These are phyloP conservation scores for Cephus pygmeus DNA, from an alignment of 2,888 invertebrate species.

Conservation along the genomic window DNA sequence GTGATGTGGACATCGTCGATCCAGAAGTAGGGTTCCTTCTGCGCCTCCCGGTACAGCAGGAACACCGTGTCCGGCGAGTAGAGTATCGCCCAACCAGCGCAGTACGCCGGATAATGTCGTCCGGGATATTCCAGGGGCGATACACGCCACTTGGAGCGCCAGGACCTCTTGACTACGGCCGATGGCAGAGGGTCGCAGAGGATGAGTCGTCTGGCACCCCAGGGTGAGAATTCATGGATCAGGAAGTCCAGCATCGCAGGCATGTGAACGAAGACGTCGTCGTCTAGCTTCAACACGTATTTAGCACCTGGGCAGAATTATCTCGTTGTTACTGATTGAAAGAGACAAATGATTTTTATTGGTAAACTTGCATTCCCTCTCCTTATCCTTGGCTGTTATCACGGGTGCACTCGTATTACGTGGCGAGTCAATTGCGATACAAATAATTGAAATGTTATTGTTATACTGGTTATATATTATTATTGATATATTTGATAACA, in stretches of 20 bases:
- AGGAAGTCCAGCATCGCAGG: conserved; percentile 65
- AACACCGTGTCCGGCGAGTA: conserved; percentile 75
- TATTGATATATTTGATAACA: background rate
- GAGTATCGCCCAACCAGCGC: conserved; percentile 78
- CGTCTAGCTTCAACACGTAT: conserved; percentile 67
- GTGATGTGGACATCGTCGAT: conserved; percentile 86
- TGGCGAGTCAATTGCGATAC: background rate
- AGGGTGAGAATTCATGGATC: conserved; percentile 70
- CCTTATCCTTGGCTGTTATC: background rate
- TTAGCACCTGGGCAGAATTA: conserved; percentile 52
- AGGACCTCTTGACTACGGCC: conserved; percentile 71
- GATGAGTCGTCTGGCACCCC: conserved; percentile 73
- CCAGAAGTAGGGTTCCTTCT: conserved; percentile 79
- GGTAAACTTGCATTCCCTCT: background rate
- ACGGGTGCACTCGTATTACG: background rate
- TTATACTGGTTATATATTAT: background rate
- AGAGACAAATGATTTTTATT: background rate
- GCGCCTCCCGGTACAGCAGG: conserved; percentile 71
- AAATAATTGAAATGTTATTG: background rate
- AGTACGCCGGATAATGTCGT: conserved; percentile 78
- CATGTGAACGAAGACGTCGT: conserved; percentile 67
- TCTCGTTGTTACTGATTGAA: background rate
- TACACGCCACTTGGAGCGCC: conserved; percentile 82
- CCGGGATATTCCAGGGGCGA: conserved; percentile 74
- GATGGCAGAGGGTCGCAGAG: conserved; percentile 71